Conservation (phyloP, 2,888 invertebrate species). For the Pachliopta kotzebuea region DNA sequence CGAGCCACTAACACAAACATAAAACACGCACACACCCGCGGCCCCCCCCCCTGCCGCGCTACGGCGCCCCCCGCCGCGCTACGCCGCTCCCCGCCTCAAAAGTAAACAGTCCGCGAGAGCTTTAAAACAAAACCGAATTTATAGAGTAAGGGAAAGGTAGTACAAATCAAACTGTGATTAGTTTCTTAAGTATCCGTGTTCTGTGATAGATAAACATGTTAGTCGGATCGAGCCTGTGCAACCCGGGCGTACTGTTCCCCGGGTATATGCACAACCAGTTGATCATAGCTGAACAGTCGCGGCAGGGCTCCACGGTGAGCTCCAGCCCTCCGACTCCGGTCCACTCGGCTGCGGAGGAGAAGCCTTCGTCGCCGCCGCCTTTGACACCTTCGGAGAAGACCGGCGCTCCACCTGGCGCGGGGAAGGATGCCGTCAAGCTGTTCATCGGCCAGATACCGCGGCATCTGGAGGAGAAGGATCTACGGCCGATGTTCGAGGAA, state of each 20-base stretch:
- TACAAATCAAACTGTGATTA: conserved; percentile 68
- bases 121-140: conserved; percentile 77
- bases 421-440: conserved; percentile 86
- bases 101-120: conserved; percentile 63
- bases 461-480: conserved; percentile 92
- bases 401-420: conserved; percentile 70
- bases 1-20: conserved; percentile 44
- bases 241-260: conserved; percentile 57
- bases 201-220: conserved; percentile 65
- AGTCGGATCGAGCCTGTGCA: conserved; percentile 63
- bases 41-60: conserved; percentile 27
- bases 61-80: too few relatives aligned
- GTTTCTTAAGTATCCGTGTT: conserved; percentile 34
- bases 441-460: conserved; percentile 97
- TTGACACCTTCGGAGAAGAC: conserved; percentile 68
- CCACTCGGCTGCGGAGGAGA: conserved; percentile 48
- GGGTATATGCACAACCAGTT: conserved; percentile 55
- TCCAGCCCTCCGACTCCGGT: conserved; percentile 74
- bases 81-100: conserved; percentile 28
- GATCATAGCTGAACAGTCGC: conserved; percentile 38
- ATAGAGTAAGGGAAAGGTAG: conserved; percentile 67
- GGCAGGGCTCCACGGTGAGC: conserved; percentile 50
- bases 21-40: conserved; percentile 53
- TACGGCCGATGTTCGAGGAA: conserved; percentile 94
- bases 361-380: conserved; percentile 46